Conservation (phyloP, 2,888 invertebrate species). For the Hedya salicella region DNA sequence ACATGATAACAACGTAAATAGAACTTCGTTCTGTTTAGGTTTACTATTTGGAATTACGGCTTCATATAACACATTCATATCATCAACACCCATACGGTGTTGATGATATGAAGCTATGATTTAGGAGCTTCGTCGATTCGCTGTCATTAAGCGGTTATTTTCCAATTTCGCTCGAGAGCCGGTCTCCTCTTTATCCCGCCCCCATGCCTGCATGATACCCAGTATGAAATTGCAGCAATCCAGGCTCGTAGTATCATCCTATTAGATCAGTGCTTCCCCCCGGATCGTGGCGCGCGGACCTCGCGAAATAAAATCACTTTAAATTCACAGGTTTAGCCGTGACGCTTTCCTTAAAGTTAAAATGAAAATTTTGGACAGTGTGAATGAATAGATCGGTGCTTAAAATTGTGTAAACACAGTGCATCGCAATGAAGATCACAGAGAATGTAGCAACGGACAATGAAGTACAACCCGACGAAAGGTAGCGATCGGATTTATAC, state of each 20-base stretch:
- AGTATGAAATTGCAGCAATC: constrained; percentile 78
- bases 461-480: constrained; percentile 55
- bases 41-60: too few relatives aligned
- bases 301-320: constrained; percentile 43
- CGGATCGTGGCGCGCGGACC: constrained; percentile 52
- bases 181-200: constrained; percentile 70
- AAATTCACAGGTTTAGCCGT: too few relatives aligned
- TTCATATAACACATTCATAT: too few relatives aligned
- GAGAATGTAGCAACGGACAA: constrained; percentile 57
- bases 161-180: constrained; percentile 74
- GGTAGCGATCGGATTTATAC: constrained; percentile 48
- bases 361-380: neutral
- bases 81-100: too few relatives aligned
- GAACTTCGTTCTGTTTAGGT: neutral
- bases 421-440: constrained; percentile 68
- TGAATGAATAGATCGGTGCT: neutral
- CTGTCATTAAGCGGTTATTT: constrained; percentile 63
- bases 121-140: constrained; percentile 43
- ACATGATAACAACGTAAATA: neutral
- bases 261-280: constrained; percentile 72
- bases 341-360: neutral
- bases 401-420: constrained; percentile 9
- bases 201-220: constrained; percentile 68
- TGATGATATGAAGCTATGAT: constrained; percentile 3
- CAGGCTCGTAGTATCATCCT: constrained; percentile 66